Base-by-base conservation (phyloP, 2,888 invertebrate species). In the Drosophila leonis region DNA sequence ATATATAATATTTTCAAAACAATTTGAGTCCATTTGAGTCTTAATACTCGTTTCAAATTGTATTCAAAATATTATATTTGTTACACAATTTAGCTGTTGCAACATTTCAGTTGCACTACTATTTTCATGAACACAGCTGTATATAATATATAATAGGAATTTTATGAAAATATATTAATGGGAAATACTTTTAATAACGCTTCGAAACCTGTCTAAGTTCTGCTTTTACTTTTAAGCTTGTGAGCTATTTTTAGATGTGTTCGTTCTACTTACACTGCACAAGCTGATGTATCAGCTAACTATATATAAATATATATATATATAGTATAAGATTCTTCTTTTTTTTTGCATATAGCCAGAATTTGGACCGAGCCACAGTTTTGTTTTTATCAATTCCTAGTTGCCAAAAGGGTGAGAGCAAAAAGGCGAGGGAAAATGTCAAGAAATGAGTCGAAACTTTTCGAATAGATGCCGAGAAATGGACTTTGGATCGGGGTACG, bases 401-500 rank as follows among this genome's bases (percentile, higher is more conserved):
- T 46, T 20, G 49, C 31, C 51, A 35, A 52, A 52, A 18, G n/a
- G 13, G 20, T 0, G 3, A 20, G 24, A 10, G n/a, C n/a, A 31
- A 15, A 9, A 35, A 33, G 4, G 2, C 8, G 12, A 4, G 1
- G 2, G 20, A 20, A 33, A 49, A 15, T 46, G 33, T 42, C 41
- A 71, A 31, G 18, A 44, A 72, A 55, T 72, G 41, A 51, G 12
- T 66, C 62, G 33, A 27, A 52, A n/a, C 35, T 42, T 31, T 62
- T 44, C 24, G 67, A 49, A 73, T 74, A 59, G 31, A 56, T 18
- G 29, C 10, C 12, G 12, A 0, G 37, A 24, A 20, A 15, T 35
- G 80, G 62, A 76, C 76, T 76, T 76, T 79, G 79, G 8, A 15
- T 63, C 52, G 24, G 10, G 10, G 39, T 52, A 44, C 37, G 41